phyloP scores from a whole-genome alignment of 1,140 invertebrate species.

The Drosophila mojavensis region DNA sequence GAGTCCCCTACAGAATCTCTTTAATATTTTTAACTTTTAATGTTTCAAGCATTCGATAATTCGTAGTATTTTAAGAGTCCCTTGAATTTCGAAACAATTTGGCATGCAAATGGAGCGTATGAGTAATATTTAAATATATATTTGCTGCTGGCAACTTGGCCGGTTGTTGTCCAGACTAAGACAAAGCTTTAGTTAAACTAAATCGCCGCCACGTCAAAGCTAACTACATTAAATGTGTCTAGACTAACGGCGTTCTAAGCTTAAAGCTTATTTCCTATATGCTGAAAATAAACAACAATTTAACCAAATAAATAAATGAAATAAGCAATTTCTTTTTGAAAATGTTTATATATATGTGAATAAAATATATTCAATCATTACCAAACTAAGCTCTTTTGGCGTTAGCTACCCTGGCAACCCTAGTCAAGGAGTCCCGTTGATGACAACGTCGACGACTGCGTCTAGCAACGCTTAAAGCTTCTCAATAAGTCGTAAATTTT shows the following conservation, averaged over 20 bases:
- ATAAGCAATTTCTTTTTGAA: too few relatives aligned
- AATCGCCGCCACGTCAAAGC: neutral
- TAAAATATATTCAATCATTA: neutral
- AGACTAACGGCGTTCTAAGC: constrained; percentile 3
- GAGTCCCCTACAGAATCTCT: too few relatives aligned
- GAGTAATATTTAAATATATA: constrained; percentile 14
- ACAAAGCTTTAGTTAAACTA: neutral
- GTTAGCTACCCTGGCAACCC: constrained; percentile 34
- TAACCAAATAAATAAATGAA: neutral
- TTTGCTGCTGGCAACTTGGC: constrained; percentile 25
- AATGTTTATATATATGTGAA: too few relatives aligned
- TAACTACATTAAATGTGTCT: constrained; percentile 14
- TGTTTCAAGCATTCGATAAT: too few relatives aligned
- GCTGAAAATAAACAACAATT: neutral
- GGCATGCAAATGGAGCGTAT: constrained; percentile 18
- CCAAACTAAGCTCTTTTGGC: neutral
- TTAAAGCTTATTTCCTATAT: constrained; percentile 15
- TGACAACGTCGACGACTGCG: constrained; percentile 39
- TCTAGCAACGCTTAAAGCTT: constrained; percentile 66
- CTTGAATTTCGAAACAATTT: too few relatives aligned
- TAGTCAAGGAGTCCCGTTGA: constrained; percentile 37
- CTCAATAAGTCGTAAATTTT: constrained; percentile 82
- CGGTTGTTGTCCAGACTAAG: constrained; percentile 19
- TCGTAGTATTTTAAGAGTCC: too few relatives aligned
- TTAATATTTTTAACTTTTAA: too few relatives aligned